Conservation (phyloP, 2,113 vertebrate genomes). For the Agelaius tricolor region DNA sequence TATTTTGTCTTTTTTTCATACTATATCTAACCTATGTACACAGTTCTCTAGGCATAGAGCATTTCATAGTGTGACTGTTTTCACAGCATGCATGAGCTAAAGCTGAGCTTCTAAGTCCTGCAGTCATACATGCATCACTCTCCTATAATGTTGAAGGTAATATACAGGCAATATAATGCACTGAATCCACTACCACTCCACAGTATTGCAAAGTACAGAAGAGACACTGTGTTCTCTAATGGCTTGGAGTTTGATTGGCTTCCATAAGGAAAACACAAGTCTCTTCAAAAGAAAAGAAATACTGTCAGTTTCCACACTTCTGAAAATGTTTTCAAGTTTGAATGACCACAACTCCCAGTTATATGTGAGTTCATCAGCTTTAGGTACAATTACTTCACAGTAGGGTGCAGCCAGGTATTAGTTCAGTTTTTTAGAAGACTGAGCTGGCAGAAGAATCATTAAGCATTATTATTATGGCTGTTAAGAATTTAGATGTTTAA, state of each 20-base stretch:
- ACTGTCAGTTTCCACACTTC: background rate
- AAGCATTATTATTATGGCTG: constrained; percentile 21
- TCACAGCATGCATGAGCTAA: background rate
- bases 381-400: background rate
- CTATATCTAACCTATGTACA: background rate
- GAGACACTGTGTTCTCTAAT: background rate
- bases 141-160: background rate
- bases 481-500: constrained; percentile 60
- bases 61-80: background rate
- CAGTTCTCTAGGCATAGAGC: background rate
- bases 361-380: background rate
- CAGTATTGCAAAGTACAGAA: background rate
- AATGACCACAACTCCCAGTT: background rate
- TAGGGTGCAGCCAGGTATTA: background rate
- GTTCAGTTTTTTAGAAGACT: constrained; percentile 40
- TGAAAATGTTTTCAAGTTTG: background rate
- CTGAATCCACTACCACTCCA: background rate
- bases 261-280: background rate
- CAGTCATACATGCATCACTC: background rate
- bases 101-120: background rate
- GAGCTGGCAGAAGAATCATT: constrained; percentile 43
- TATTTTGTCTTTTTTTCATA: background rate
- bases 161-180: background rate
- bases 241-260: background rate
- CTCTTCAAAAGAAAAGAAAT: background rate